Conservation (phyloP, 2,797 vertebrate genomes). For the Sternarchorhynchus goeldii region DNA sequence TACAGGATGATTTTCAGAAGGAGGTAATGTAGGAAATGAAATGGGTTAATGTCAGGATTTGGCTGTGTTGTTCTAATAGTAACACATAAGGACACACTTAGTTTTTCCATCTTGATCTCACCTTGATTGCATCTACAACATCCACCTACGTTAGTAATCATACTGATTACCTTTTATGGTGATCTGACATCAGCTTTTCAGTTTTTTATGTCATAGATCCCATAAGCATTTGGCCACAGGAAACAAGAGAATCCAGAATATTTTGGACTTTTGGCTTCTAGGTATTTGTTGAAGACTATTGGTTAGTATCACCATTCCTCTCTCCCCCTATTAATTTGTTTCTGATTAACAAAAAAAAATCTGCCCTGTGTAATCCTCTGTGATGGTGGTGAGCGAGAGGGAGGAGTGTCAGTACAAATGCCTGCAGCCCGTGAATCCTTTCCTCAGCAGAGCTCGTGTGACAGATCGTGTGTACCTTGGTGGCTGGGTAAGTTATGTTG, state of each 20-base stretch:
- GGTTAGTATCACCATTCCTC: constrained; percentile 41
- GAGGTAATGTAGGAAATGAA: neutral
- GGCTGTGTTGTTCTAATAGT: too few species aligned
- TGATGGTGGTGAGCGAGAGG: constrained; percentile 85
- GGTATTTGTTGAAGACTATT: constrained; percentile 28
- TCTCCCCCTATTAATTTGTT: constrained; percentile 63
- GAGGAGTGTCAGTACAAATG: constrained; percentile 79
- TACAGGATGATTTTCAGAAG: neutral
- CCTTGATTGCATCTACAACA: too few species aligned
- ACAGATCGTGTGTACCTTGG: constrained; percentile 44
- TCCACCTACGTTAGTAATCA: too few species aligned
- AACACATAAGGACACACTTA: too few species aligned
- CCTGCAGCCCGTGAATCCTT: constrained; percentile 57
- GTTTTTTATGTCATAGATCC: constrained; percentile 20
- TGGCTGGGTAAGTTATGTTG: constrained; percentile 63
- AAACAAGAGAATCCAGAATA: constrained; percentile 51
- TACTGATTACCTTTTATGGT: neutral
- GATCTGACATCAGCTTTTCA: neutral
- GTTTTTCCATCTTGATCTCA: too few species aligned
- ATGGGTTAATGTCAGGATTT: too few species aligned
- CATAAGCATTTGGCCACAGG: constrained; percentile 46
- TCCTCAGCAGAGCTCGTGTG: constrained; percentile 61
- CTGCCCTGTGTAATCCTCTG: constrained; percentile 81
- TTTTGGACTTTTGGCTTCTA: neutral
- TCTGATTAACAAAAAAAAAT: constrained; percentile 77